Evolutionary conservation across 1,140 invertebrate species (phyloP).

Genomic region (Habropoda laboriosa): DNA sequence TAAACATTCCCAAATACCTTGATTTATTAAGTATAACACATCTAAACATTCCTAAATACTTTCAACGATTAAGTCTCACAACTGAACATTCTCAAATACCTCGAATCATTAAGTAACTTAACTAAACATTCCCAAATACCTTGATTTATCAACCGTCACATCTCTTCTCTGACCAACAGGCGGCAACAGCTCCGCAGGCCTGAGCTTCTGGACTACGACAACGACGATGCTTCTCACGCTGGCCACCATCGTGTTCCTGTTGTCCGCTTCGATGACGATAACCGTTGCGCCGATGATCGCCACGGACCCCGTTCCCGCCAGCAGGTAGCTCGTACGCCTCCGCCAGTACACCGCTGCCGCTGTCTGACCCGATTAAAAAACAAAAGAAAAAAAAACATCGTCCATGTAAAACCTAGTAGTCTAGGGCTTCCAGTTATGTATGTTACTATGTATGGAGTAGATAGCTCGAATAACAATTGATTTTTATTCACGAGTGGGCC

Average conservation of each 20-base stretch:
- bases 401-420: slow-evolving; percentile 82
- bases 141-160: not conserved
- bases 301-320: not conserved
- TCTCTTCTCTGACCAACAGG: slow-evolving; percentile 34
- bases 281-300: not conserved
- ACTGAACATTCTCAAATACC: too few species aligned
- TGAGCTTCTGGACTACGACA: slow-evolving; percentile 49
- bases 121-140: not conserved
- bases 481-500: slow-evolving; percentile 74
- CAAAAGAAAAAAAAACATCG: slow-evolving; percentile 66
- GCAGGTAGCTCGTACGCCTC: slow-evolving; percentile 56
- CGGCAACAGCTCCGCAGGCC: slow-evolving; percentile 36
- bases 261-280: slow-evolving; percentile 46
- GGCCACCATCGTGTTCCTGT: slow-evolving; percentile 40
- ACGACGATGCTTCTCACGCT: slow-evolving; percentile 33
- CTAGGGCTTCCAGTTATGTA: slow-evolving; percentile 82
- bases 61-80: too few species aligned
- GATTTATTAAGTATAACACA: too few species aligned
- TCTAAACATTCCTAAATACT: too few species aligned
- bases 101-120: too few species aligned
- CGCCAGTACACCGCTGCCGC: slow-evolving; percentile 48
- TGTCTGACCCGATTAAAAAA: slow-evolving; percentile 66
- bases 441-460: slow-evolving; percentile 81
- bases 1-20: too few species aligned
- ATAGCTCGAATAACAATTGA: slow-evolving; percentile 75